Evolutionary conservation across 2,888 invertebrate species (phyloP).

Genomic region (Drosophila cracens): DNA sequence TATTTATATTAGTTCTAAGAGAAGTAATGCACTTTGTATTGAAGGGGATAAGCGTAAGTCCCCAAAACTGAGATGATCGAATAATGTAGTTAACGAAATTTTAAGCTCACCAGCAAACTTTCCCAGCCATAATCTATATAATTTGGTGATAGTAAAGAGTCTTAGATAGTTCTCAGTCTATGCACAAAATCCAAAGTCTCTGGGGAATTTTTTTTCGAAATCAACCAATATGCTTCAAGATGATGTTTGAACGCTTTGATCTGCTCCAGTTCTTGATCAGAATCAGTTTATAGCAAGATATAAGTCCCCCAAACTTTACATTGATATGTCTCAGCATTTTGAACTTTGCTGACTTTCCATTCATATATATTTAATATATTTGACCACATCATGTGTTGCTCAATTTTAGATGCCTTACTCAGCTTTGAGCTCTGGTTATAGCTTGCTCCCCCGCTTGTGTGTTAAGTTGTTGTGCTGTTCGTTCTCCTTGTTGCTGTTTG

Average conservation of each 20-base stretch:
- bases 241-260: background rate
- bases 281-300: background rate
- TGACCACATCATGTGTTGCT: constrained; percentile 22
- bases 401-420: constrained; percentile 37
- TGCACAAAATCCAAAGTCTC: background rate
- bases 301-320: background rate
- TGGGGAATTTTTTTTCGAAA: background rate
- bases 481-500: constrained; percentile 38
- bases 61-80: background rate
- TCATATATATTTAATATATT: background rate
- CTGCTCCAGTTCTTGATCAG: background rate
- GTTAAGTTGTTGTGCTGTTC: constrained; percentile 21
- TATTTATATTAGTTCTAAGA: background rate
- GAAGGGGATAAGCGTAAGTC: too few species aligned
- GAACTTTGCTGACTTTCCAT: background rate
- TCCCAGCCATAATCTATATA: background rate
- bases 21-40: too few species aligned
- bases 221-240: background rate
- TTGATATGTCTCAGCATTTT: background rate
- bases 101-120: background rate
- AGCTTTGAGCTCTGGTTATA: constrained; percentile 3
- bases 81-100: background rate
- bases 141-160: background rate
- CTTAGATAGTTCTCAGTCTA: background rate
- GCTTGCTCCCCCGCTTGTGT: constrained; percentile 31